A percentile compares a stretch with the other conserved stretches of the same genome.
Evolutionary conservation across 1,140 invertebrate genomes (phyloP).

Genomic region (Drosophila oshimai): DNA sequence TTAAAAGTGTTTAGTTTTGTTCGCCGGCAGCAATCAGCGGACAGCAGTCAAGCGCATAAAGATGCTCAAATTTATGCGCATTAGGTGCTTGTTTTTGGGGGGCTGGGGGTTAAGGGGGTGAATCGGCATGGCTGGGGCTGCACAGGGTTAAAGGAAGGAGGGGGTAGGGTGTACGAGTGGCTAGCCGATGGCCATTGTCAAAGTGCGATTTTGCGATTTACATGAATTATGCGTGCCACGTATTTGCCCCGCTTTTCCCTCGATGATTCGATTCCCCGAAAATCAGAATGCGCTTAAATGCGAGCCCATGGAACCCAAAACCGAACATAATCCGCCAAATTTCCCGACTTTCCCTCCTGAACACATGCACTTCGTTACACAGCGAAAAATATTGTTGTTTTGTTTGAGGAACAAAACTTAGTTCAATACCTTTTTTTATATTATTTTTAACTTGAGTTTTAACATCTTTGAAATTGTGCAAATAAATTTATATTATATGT

Average conservation of each 20-base stretch:
- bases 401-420: too few species aligned
- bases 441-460: too few species aligned
- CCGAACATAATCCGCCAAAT: background rate
- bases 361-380: too few species aligned
- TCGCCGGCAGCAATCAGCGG: constrained; percentile 34
- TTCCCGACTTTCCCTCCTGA: background rate
- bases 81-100: constrained; percentile 15
- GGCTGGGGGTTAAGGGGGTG: background rate
- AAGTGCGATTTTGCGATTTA: constrained; percentile 32
- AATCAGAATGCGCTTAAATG: constrained; percentile 5
- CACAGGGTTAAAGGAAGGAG: background rate
- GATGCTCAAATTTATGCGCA: constrained; percentile 44
- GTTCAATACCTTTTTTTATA: too few species aligned
- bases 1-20: constrained; percentile 57
- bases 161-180: background rate
- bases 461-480: too few species aligned
- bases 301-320: background rate
- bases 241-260: background rate
- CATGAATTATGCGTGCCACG: constrained; percentile 36
- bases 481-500: too few species aligned
- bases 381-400: too few species aligned
- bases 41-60: constrained; percentile 38
- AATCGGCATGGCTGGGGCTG: background rate
- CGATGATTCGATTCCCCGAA: background rate
- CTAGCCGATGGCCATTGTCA: constrained; percentile 18